A percentile compares a stretch with the other conserved stretches of the same genome.
Conservation (phyloP, 1,140 invertebrate genomes). For the Lethocerus indicus region DNA sequence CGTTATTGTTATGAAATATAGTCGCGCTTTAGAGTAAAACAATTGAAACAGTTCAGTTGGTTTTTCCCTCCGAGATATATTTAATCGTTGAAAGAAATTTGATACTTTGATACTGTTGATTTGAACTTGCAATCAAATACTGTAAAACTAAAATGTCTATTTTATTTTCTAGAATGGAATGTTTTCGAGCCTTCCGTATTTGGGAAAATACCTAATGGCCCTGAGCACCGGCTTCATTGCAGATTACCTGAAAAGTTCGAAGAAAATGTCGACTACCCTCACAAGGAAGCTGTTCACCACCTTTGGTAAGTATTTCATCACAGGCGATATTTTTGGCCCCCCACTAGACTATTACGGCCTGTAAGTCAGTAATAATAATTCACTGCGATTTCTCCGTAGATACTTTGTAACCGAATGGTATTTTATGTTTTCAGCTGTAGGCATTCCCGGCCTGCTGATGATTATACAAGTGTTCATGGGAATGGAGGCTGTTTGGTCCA, state of each 20-base stretch:
- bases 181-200: conserved; percentile 72
- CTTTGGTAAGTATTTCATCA: conserved; percentile 37
- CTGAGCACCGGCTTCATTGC: conserved; percentile 46
- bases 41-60: too few species aligned
- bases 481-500: conserved; percentile 43
- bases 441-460: conserved; percentile 46
- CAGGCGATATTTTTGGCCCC: too few species aligned
- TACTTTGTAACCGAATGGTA: neutral
- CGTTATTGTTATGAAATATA: too few species aligned
- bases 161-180: conserved; percentile 55
- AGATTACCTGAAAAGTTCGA: conserved; percentile 42
- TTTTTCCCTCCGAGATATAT: too few species aligned
- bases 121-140: too few species aligned
- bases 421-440: conserved; percentile 31
- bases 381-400: too few species aligned
- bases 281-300: conserved; percentile 49
- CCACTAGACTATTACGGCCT: too few species aligned
- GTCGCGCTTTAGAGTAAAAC: too few species aligned
- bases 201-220: conserved; percentile 66
- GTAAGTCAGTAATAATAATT: too few species aligned
- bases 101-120: too few species aligned
- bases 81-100: too few species aligned
- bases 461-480: conserved; percentile 48
- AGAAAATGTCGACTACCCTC: conserved; percentile 45
- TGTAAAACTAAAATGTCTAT: conserved; percentile 7